Conservation (phyloP, 2,797 vertebrate species). For the Crax fasciolata region DNA sequence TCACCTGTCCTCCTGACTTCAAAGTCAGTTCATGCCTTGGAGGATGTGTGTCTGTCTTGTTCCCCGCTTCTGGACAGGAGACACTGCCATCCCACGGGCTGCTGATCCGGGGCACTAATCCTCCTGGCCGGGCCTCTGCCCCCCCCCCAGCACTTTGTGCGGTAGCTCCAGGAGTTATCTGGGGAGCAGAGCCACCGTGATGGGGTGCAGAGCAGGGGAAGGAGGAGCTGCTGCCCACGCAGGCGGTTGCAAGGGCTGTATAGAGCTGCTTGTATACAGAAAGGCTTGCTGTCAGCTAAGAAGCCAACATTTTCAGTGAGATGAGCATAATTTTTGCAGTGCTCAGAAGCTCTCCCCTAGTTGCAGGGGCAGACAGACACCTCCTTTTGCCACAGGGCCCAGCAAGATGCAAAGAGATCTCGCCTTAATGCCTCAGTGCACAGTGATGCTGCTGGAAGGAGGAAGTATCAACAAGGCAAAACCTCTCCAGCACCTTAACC, state of each 20-base stretch:
- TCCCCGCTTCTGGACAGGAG: background rate
- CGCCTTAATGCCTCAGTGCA: background rate
- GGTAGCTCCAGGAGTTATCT: accelerated
- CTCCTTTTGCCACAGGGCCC: background rate
- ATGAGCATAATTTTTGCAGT: background rate
- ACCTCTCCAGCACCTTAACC: background rate
- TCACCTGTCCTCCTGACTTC: background rate
- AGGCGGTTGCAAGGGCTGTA: background rate
- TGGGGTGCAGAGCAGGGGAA: background rate
- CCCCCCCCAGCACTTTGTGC: background rate
- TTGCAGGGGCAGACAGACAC: background rate
- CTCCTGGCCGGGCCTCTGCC: accelerated
- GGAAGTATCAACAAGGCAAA: conserved; percentile 30
- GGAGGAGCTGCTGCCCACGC: background rate
- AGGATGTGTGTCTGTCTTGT: background rate
- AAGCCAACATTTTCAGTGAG: background rate
- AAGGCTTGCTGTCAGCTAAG: background rate
- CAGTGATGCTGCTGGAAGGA: conserved; percentile 29
- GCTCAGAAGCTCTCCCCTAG: background rate
- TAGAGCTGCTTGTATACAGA: background rate
- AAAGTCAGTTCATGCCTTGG: background rate
- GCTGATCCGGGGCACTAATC: accelerated
- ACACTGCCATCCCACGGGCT: background rate
- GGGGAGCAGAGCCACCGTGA: accelerated
- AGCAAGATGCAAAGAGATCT: conserved; percentile 3